Percentiles rank a stretch among this genome's conserved stretches.
These are phyloP conservation scores for Pagetopsis macropterus DNA, from an alignment of 2,797 vertebrate genomes.

Conservation along the genomic window DNA sequence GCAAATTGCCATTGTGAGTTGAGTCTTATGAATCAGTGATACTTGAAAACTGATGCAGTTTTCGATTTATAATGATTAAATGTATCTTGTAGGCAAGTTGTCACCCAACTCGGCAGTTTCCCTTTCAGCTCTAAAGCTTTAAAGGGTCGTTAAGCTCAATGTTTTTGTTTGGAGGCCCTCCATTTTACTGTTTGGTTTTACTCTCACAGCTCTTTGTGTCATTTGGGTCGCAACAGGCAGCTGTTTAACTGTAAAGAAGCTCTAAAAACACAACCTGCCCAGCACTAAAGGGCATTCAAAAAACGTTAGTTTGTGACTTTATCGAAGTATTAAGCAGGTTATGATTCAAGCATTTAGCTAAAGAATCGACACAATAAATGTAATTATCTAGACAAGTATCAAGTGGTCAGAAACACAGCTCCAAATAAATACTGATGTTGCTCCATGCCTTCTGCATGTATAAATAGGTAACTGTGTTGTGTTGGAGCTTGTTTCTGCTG, in stretches of 20 bases:
- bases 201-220: neutral
- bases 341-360: neutral
- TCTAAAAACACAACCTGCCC: neutral
- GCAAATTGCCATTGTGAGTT: neutral
- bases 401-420: neutral
- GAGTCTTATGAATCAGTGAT: neutral
- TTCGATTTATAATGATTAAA: neutral
- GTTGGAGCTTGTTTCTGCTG: slow-evolving; percentile 2
- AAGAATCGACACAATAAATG: neutral
- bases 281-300: neutral
- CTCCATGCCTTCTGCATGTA: neutral
- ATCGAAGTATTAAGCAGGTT: neutral
- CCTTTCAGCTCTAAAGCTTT: neutral
- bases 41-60: neutral
- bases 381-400: neutral
- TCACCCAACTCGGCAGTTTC: neutral
- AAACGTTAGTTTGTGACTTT: neutral
- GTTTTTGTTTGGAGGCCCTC: neutral
- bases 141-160: neutral
- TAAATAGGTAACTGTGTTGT: neutral
- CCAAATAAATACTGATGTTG: neutral
- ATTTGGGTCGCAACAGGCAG: neutral
- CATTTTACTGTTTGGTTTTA: neutral
- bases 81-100: too few species aligned
- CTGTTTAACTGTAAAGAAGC: neutral